Evolutionary conservation across 2,113 vertebrate species (phyloP).

Genomic region (sheep (Ovis aries)): ARS-UI_Ramb_v3.0 NC_056060.1:69842001-69842500

Average conservation of each 20-base stretch:
- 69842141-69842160: background rate
- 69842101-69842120: background rate
- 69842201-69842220: background rate
- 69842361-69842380: background rate
- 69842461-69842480: background rate
- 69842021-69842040: background rate
- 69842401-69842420: background rate
- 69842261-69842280: background rate
- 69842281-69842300: background rate
- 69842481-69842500: background rate
- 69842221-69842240: background rate
- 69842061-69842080: background rate
- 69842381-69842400: background rate
- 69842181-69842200: background rate
- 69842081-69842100: background rate
- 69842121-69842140: background rate
- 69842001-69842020: background rate
- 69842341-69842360: background rate
- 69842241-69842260: background rate
- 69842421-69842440: background rate
- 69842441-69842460: background rate
- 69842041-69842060: background rate
- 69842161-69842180: background rate
- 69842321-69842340: background rate
- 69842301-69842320: background rate